Percentiles rank a stretch among this genome's conserved stretches.
phyloP scores from a whole-genome alignment of 2,113 vertebrate genomes.

The Silurus glanis region DNA sequence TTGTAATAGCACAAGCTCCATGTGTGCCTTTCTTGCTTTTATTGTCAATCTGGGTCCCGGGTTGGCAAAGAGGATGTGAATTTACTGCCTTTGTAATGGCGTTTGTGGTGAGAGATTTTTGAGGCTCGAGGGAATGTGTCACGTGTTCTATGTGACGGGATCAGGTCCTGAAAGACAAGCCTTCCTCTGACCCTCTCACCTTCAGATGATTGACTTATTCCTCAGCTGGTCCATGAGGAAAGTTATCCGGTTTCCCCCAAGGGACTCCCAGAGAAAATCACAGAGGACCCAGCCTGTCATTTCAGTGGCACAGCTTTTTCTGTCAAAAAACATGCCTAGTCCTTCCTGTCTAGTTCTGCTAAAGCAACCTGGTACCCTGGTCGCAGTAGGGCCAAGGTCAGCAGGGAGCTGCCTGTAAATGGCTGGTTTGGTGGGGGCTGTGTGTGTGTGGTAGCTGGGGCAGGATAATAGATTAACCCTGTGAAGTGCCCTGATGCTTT shows the following conservation, averaged over 20 bases:
- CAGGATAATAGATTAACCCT: constrained; percentile 74
- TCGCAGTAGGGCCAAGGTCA: constrained; percentile 11
- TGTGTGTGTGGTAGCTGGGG: constrained; percentile 70
- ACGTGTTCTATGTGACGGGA: constrained; percentile 37
- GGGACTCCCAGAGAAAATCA: constrained; percentile 1
- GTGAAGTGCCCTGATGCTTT: constrained; percentile 65
- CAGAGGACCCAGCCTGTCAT: neutral
- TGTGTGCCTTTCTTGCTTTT: constrained; percentile 14
- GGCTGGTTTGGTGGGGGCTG: constrained; percentile 46
- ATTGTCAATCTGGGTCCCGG: constrained; percentile 1
- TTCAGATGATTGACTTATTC: constrained; percentile 28
- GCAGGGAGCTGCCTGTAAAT: constrained; percentile 50
- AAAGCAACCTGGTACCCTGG: neutral
- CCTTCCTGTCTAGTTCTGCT: neutral
- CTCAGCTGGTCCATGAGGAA: neutral
- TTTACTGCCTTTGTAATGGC: constrained; percentile 21
- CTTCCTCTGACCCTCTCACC: constrained; percentile 8
- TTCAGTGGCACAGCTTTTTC: neutral
- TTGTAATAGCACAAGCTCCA: neutral
- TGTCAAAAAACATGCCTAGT: neutral
- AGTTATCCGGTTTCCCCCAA: constrained; percentile 15
- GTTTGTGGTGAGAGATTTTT: neutral
- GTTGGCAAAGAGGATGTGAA: constrained; percentile 26
- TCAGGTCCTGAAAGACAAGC: constrained; percentile 31
- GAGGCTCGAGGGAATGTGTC: neutral